Base-by-base conservation (phyloP, 2,797 vertebrate genomes). In the Rhodeus uyekii region DNA sequence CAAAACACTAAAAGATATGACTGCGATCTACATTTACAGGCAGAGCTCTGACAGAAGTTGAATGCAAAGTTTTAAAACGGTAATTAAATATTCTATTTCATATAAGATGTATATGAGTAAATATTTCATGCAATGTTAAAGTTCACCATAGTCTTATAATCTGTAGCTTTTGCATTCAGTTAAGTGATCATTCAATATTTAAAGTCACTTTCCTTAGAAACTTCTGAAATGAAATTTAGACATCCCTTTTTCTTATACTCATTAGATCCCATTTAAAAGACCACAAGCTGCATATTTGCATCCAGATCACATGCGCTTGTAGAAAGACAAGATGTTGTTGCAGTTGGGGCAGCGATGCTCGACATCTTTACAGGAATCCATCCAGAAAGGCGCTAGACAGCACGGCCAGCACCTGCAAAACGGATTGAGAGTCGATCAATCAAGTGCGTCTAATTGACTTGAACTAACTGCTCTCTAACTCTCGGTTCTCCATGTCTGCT, bases 341-440 rank as follows among this genome's bases (percentile, higher is more conserved):
- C 94, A 95, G 82, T 29, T 83, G 1, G 93, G 85, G 84, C 95
- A 95, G 74, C 50, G 87, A 71, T 95, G 93, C 82, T 92, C 84
- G 36, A 94, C 93, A 64, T 95, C 94, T 83, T 93, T 83, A 79
- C 91, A 93, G 69, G 90, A 82, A 12, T 94, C 92, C 32, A 95
- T 0, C 60, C 92, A 95, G 90, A 95, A 95, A 0, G 94, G 95
- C 82, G 94, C 93, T 2, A 85, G 90, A 67, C 93, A 93, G 83
- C 94, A 95, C 0, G 86, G 69, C 80, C 91, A 85, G 76, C 89
- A 93, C 80, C 94, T 95, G 74, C 0, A 55, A 19, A 85, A 44
- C 68, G 81, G 48, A 36, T 55, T 36, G 42, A 27, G 12, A n/a
- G 74, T 84, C 39, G 19, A 32, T 36, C n/a, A 42, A 9, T 22